phyloP scores from a whole-genome alignment of 2,797 vertebrate species.

The Peromyscus nudipes region DNA sequence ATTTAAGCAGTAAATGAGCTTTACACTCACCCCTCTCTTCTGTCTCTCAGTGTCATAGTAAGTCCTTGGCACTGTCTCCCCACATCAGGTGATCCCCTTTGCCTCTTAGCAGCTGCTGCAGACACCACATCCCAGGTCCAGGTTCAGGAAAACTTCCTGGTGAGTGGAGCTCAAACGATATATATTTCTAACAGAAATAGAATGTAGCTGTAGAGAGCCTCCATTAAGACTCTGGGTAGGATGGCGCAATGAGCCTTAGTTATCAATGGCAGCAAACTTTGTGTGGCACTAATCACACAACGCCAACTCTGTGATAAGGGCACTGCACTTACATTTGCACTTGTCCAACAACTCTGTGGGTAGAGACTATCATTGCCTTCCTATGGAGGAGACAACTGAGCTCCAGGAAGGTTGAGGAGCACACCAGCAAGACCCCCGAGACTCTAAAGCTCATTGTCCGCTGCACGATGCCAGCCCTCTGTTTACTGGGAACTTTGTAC shows the following conservation, averaged over 20 bases:
- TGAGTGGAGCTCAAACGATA: background rate
- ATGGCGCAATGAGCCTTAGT: rapidly evolving
- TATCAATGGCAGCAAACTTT: background rate
- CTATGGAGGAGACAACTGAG: too few species aligned
- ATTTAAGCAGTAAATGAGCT: background rate
- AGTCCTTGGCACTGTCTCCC: too few species aligned
- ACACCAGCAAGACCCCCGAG: background rate
- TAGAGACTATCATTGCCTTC: background rate
- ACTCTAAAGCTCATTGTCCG: background rate
- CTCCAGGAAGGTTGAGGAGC: too few species aligned
- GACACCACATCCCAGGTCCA: background rate
- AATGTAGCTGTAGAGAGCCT: background rate
- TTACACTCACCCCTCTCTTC: too few species aligned
- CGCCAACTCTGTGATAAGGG: background rate
- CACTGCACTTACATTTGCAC: rapidly evolving
- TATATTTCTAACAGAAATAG: background rate
- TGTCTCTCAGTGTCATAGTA: background rate
- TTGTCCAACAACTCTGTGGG: background rate
- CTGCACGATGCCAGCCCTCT: rapidly evolving
- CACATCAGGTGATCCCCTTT: background rate
- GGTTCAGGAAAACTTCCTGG: background rate
- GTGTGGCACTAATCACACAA: too few species aligned
- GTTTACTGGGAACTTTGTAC: background rate
- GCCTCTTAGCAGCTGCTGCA: too few species aligned
- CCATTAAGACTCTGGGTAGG: background rate